A percentile compares a stretch with the other conserved stretches of the same genome.
Conservation (phyloP, 2,888 invertebrate species). For the Protula sp. region DNA sequence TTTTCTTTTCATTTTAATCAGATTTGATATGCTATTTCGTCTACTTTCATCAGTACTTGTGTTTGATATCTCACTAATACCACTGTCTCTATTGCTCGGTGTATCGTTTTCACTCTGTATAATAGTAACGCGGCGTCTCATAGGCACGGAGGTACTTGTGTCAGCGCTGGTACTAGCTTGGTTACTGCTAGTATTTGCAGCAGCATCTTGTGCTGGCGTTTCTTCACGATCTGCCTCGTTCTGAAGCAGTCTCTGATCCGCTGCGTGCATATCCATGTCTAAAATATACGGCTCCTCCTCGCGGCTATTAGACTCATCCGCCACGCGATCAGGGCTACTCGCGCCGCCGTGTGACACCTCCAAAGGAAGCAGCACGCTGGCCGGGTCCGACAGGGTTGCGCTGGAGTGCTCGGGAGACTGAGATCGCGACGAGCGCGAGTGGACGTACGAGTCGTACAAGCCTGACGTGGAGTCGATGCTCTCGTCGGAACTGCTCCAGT, state of each 20-base stretch:
- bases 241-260: no score
- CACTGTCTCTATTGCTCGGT: no score
- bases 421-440: not conserved
- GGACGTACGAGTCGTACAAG: not conserved
- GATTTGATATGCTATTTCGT: not conserved
- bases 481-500: conserved; percentile 50
- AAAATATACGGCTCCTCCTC: not conserved
- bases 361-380: no score
- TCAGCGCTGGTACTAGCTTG: not conserved
- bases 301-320: not conserved
- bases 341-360: not conserved
- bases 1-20: not conserved
- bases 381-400: not conserved
- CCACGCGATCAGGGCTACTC: not conserved
- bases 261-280: not conserved
- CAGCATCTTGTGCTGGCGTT: no score
- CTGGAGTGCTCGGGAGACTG: not conserved
- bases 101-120: no score
- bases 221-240: no score
- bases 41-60: not conserved
- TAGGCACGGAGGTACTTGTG: not conserved
- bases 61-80: not conserved
- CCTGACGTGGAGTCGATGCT: conserved; percentile 4
- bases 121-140: no score
- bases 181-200: not conserved